phyloP scores from a whole-genome alignment of 2,113 vertebrate species.

The Chascanopsetta lugubris region DNA sequence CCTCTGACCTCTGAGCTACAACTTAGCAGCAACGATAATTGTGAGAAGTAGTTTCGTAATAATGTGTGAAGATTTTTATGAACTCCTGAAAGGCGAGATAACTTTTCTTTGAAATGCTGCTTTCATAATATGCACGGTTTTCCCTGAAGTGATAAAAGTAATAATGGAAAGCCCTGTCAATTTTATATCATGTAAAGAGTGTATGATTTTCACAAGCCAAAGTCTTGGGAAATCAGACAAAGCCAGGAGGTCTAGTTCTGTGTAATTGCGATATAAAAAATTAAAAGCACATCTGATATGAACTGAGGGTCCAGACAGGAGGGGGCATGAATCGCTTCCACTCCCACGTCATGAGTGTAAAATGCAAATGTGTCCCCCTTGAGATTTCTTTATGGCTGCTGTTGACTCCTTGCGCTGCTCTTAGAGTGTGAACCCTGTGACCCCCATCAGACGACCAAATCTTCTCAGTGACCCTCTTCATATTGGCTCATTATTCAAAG shows the following conservation, averaged over 20 bases:
- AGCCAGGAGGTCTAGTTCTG: conserved; percentile 65
- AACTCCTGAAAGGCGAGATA: conserved; percentile 55
- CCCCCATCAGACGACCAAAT: conserved; percentile 73
- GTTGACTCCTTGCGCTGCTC: conserved; percentile 67
- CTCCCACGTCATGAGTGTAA: conserved; percentile 64
- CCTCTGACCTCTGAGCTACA: conserved; percentile 35
- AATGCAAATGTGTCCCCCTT: conserved; percentile 77
- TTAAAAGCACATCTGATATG: conserved; percentile 74
- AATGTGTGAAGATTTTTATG: conserved; percentile 53
- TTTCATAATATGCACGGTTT: conserved; percentile 64
- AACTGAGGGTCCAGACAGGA: conserved; percentile 60
- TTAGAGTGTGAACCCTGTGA: conserved; percentile 67
- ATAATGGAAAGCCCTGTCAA: conserved; percentile 55
- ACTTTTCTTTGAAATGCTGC: conserved; percentile 56
- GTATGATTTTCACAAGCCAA: conserved; percentile 63
- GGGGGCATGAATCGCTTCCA: conserved; percentile 51
- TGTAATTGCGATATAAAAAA: conserved; percentile 76
- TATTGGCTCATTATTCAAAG: conserved; percentile 81
- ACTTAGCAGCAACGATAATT: conserved; percentile 44
- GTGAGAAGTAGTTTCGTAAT: conserved; percentile 50
- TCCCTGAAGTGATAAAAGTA: conserved; percentile 61
- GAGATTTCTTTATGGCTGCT: conserved; percentile 68
- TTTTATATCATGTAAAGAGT: conserved; percentile 65
- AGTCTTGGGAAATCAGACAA: conserved; percentile 75
- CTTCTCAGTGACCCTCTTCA: conserved; percentile 73